Percentiles rank a stretch among this genome's conserved stretches.
Conservation (phyloP, 2,797 vertebrate species). For the Rhadinocentrus ornatus region DNA sequence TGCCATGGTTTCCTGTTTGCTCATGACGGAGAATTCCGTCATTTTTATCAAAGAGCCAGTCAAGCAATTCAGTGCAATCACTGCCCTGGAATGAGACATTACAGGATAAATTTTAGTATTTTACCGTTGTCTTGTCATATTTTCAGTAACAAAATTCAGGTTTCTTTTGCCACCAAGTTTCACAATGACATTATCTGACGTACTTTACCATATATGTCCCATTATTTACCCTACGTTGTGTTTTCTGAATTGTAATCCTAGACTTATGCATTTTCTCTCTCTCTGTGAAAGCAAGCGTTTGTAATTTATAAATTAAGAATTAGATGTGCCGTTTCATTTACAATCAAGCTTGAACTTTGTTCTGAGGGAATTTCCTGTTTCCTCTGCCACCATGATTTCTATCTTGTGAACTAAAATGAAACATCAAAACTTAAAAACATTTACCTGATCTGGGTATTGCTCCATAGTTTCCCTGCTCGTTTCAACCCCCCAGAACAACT, state of each 20-base stretch:
- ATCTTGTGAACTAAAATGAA: neutral
- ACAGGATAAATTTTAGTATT: neutral
- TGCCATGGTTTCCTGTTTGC: constrained; percentile 72
- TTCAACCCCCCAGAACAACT: constrained; percentile 27
- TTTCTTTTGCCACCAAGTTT: neutral
- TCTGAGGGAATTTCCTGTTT: constrained; percentile 15
- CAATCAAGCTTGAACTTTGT: constrained; percentile 51
- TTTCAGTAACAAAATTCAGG: neutral
- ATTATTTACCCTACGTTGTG: too few relatives aligned
- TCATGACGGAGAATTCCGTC: constrained; percentile 87
- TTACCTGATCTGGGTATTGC: constrained; percentile 73
- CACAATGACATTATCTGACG: neutral
- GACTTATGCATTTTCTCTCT: neutral
- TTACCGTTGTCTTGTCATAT: neutral
- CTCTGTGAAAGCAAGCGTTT: neutral
- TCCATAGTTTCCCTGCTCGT: constrained; percentile 65
- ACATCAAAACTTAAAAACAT: neutral
- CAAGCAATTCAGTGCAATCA: constrained; percentile 88
- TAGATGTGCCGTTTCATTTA: neutral
- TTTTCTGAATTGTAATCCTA: neutral
- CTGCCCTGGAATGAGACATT: constrained; percentile 68
- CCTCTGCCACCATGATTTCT: neutral
- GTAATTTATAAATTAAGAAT: neutral
- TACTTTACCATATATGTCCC: too few relatives aligned
- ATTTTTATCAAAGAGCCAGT: constrained; percentile 93